Evolutionary conservation across 1,140 invertebrate genomes (phyloP).

Genomic region (Dolichoris vasculosae): DNA sequence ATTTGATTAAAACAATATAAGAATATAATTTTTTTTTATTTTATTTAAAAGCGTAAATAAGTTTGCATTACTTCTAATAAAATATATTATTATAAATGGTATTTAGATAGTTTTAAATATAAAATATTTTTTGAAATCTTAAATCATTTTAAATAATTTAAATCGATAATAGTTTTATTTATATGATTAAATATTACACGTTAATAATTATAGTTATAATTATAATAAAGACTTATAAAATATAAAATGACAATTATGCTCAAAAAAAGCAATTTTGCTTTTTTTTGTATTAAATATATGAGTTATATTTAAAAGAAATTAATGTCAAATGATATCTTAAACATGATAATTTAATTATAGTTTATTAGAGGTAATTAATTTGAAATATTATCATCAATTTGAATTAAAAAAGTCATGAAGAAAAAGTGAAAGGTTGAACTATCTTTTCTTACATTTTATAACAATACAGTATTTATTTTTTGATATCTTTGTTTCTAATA

Average conservation of each 20-base stretch:
- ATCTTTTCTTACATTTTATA: no score
- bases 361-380: no score
- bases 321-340: no score
- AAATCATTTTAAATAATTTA: conserved; percentile 23
- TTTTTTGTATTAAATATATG: no score
- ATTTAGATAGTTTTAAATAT: conserved; percentile 29
- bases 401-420: no score
- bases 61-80: not conserved
- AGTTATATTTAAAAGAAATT: no score
- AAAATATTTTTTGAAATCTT: conserved; percentile 43
- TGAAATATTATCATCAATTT: no score
- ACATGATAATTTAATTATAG: no score
- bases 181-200: conserved; percentile 36
- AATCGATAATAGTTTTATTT: conserved; percentile 14
- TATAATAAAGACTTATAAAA: conserved; percentile 29
- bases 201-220: conserved; percentile 44
- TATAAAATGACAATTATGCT: conserved; percentile 30
- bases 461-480: conserved; percentile 45
- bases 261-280: no score
- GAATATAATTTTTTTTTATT: conserved; percentile 1
- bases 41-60: conserved; percentile 32
- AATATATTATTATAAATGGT: conserved; percentile 4
- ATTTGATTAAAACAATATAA: not conserved
- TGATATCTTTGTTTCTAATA: conserved; percentile 48
- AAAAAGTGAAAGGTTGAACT: no score